Base-by-base conservation (phyloP, 1,140 invertebrate genomes). In the Dendrolimus punctatus region DNA sequence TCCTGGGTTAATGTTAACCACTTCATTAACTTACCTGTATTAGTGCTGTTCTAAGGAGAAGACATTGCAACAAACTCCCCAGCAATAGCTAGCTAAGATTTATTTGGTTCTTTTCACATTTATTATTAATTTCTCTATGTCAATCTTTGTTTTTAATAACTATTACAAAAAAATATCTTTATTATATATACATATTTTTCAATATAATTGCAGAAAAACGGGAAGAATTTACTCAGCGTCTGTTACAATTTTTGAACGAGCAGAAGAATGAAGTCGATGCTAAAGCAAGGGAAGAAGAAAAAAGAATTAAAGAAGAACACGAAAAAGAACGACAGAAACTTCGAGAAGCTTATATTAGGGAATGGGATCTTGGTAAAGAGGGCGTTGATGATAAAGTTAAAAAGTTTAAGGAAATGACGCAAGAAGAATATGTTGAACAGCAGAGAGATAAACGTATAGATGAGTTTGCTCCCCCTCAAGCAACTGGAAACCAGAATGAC, bases 401-500 rank as follows among this genome's bases (percentile, higher is more conserved):
- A 49, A 89, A 89, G 63, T 88, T 89, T 58, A 84, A 87, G 61
- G 84, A 89, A 56, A 92, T 95, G 90, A 91, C 90, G 0, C 94
- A 95, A 87, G 91, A 94, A 76, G 91, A 95, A 83, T 95, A 94
- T 92, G 90, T 94, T 7, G 88, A 93, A 53, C 91, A 93, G 66
- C 91, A 94, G 73, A 88, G 94, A 51, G 78, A 86, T 57, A 90
- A 93, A 67, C 88, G 94, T 55, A 80, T 82, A 6, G 53, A 87
- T 5, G 93, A 95, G 75, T 95, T 95, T 79, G 93, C 92, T 2
- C 79, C 81, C n/a, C 58, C 70, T 8, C 65, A 82, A 57, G 53
- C 53, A n/a, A 54, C 61, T 0, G 73, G 80, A 4, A 65, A 47
- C 40, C 49, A 44, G 7, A 54, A 60, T 45, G 82, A 78, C 71